Base-by-base conservation (phyloP, 1,140 invertebrate species). In the Pogonomyrmex californicus region DNA sequence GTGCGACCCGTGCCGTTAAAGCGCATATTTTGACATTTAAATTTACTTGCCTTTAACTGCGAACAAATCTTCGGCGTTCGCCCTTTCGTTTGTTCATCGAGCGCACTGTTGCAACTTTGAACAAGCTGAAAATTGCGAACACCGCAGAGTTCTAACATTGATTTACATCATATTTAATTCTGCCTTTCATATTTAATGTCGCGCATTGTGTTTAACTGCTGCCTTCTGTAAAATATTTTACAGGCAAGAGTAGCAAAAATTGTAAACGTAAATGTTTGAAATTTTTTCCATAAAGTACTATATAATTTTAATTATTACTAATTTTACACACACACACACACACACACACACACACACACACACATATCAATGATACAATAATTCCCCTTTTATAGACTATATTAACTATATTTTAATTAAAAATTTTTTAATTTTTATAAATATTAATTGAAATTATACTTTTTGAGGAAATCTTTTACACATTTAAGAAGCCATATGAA, bases 21-120 rank as follows among this genome's bases (percentile, higher is more conserved):
- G 90, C 87, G 87, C 93, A 90, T 95, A 95, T 95, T 95, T 94
- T 95, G 95, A 95, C 94, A 95, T 94, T 95, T 93, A 94, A 94
- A 95, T 95, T 92, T 90, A 91, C 83, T 83, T 60, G 79, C 88
- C 70, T 87, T 81, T 49, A 83, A 83, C 86, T 85, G 30, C 38
- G 83, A 88, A 85, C 88, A 79, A 90, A 87, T 91, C 82, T 65
- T 17, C 41, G 49, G 30, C 58, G 62, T 47, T 62, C 77, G 17
- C 56, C 68, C 89, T 82, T 75, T 30, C 56, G 30, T 54, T 68
- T 36, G 30, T 0, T 54, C 51, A 58, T 44, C 58, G 7, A 36
- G 33, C 65, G 66, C 4, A 36, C 49, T 23, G 17, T 30, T 6
- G 58, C 6, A 41, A 60, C 54, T 30, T 62, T 47, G 23, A 54